These are phyloP conservation scores for Yponomeuta cagnagella DNA, from an alignment of 2,888 invertebrate species.

Conservation along the genomic window DNA sequence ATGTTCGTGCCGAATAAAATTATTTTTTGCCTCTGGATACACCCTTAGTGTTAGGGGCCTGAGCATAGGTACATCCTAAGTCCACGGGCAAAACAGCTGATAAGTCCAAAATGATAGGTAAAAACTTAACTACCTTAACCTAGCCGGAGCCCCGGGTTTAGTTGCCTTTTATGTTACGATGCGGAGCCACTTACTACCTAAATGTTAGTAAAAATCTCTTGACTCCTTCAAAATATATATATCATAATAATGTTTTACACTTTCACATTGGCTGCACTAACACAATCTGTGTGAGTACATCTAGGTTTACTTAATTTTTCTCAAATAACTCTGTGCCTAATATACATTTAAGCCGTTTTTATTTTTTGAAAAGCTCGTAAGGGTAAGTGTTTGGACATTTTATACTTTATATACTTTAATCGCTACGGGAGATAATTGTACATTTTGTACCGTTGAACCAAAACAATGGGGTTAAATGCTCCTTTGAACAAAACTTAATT, in stretches of 20 bases:
- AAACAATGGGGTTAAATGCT: constrained; percentile 31
- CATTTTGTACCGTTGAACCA: constrained; percentile 39
- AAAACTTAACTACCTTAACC: constrained; percentile 44
- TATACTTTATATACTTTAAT: constrained; percentile 29
- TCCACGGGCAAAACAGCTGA: not conserved
- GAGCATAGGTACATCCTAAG: not conserved
- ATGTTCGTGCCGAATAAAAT: no score
- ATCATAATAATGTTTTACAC: constrained; percentile 41
- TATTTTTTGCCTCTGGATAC: no score
- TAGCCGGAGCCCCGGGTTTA: constrained; percentile 7
- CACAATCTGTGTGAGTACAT: constrained; percentile 62
- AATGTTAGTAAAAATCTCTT: constrained; percentile 74
- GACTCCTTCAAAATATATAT: constrained; percentile 74
- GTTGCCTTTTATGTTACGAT: not conserved
- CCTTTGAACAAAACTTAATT: constrained; percentile 25
- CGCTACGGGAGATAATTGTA: constrained; percentile 29
- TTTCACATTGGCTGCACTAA: constrained; percentile 58
- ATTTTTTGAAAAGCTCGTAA: constrained; percentile 61
- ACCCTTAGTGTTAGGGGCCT: no score
- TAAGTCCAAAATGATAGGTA: constrained; percentile 24
- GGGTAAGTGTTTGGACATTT: constrained; percentile 56
- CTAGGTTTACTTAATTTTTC: constrained; percentile 45
- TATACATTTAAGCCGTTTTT: constrained; percentile 70
- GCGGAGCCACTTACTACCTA: constrained; percentile 60
- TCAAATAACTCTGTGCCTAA: constrained; percentile 70